Evolutionary conservation across 2,888 invertebrate genomes (phyloP).

Genomic region (Orthosia gracilis): DNA sequence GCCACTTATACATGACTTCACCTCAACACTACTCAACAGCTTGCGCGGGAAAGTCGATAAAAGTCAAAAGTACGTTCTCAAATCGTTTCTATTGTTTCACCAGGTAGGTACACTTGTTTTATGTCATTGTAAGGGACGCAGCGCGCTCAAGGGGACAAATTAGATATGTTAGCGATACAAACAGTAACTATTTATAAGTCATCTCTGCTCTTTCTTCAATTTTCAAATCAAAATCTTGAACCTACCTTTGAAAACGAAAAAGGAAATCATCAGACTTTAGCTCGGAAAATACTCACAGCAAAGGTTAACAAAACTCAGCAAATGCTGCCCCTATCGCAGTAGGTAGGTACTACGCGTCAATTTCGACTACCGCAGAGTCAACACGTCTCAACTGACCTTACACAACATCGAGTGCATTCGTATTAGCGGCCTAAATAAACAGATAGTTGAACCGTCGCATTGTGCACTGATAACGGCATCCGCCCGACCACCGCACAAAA

Average conservation of each 20-base stretch:
- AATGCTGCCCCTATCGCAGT: slow-evolving; percentile 5
- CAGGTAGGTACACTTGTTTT: slow-evolving; percentile 42
- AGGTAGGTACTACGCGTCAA: slow-evolving; percentile 26
- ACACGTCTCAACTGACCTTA: slow-evolving; percentile 83
- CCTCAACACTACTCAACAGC: slow-evolving; percentile 46
- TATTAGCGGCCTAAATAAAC: slow-evolving; percentile 79
- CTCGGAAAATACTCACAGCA: slow-evolving; percentile 25
- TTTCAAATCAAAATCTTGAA: background rate
- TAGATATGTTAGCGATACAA: slow-evolving; percentile 14
- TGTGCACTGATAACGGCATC: slow-evolving; percentile 84
- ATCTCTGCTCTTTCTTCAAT: background rate
- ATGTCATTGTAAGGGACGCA: slow-evolving; percentile 27
- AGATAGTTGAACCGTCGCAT: slow-evolving; percentile 70
- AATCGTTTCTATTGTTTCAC: slow-evolving; percentile 60
- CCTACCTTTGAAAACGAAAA: background rate
- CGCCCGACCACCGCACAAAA: slow-evolving; percentile 79
- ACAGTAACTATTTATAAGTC: slow-evolving; percentile 4
- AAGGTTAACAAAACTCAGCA: slow-evolving; percentile 22
- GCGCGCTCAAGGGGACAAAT: slow-evolving; percentile 33
- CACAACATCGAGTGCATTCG: slow-evolving; percentile 79
- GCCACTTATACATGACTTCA: slow-evolving; percentile 17
- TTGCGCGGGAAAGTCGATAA: slow-evolving; percentile 74
- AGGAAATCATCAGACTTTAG: slow-evolving; percentile 3
- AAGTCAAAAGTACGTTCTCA: slow-evolving; percentile 74
- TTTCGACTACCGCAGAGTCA: slow-evolving; percentile 60